These are phyloP conservation scores for Nothoprocta perdicaria DNA, from an alignment of 2,113 vertebrate genomes.

Conservation along the genomic window DNA sequence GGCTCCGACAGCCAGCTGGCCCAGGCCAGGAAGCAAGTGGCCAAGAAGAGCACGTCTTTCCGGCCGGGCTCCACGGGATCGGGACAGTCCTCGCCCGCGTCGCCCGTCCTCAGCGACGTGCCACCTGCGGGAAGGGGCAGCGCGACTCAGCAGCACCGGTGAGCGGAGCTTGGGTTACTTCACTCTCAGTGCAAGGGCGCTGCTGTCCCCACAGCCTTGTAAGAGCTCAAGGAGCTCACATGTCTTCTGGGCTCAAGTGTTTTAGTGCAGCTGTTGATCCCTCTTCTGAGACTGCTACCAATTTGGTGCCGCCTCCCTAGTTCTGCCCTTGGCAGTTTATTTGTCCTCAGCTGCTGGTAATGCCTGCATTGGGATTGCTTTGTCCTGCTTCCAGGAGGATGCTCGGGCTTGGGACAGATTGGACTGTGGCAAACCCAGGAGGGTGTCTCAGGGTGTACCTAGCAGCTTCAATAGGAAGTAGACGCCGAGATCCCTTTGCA, in stretches of 20 bases:
- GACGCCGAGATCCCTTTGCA: not conserved
- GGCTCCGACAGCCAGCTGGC: slow-evolving; percentile 80
- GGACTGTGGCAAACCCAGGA: not conserved
- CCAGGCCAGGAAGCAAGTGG: slow-evolving; percentile 90
- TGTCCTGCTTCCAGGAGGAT: too few relatives aligned
- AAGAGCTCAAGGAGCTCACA: fast-evolving
- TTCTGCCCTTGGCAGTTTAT: not conserved
- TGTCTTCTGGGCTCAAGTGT: fast-evolving
- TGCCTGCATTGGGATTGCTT: not conserved
- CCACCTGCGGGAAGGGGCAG: not conserved
- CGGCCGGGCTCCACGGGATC: slow-evolving; percentile 80
- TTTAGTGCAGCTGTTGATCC: fast-evolving
- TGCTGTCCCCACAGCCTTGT: fast-evolving
- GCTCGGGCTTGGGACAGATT: not conserved
- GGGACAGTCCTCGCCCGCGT: slow-evolving; percentile 69
- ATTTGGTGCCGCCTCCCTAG: not conserved
- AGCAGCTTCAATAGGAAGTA: not conserved
- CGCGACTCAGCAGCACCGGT: slow-evolving; percentile 66
- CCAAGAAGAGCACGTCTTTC: slow-evolving; percentile 95
- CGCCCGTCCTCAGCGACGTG: slow-evolving; percentile 58
- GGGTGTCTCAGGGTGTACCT: not conserved
- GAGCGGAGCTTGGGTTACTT: not conserved
- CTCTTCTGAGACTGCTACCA: not conserved
- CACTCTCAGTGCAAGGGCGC: fast-evolving
- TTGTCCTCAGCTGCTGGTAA: not conserved